phyloP scores from a whole-genome alignment of 2,113 vertebrate genomes.

The Cynopterus brachyotis region DNA sequence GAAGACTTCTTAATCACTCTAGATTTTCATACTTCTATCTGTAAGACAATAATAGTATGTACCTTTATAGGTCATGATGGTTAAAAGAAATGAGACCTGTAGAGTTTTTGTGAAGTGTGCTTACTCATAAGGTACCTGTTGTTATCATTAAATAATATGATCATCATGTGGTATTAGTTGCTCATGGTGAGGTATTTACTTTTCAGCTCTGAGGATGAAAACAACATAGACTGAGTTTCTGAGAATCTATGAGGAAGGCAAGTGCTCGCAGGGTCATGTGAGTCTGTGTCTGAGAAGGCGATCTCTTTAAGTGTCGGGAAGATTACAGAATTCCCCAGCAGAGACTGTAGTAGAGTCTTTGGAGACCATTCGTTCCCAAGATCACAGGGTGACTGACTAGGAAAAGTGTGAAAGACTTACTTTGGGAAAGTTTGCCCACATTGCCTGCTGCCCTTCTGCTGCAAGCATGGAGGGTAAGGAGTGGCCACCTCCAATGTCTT shows the following conservation, averaged over 20 bases:
- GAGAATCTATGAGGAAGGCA: not conserved
- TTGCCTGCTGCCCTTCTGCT: not conserved
- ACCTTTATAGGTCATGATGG: not conserved
- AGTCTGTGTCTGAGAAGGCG: not conserved
- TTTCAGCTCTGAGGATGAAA: conserved; percentile 24
- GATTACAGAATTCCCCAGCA: not conserved
- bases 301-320: not conserved
- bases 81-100: conserved; percentile 20
- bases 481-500: not conserved
- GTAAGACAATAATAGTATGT: not conserved
- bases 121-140: not conserved
- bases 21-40: not conserved
- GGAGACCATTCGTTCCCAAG: not conserved
- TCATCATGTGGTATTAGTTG: not conserved
- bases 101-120: not conserved
- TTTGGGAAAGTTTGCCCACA: not conserved
- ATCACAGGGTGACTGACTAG: not conserved
- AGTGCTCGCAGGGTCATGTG: not conserved
- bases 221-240: not conserved
- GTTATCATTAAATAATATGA: not conserved
- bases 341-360: not conserved
- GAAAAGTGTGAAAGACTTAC: not conserved
- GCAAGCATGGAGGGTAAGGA: not conserved
- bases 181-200: not conserved
- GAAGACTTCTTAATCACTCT: not conserved